Percentiles rank a stretch among this genome's conserved stretches.
These are phyloP conservation scores for Brachyhypopomus occidentalis DNA, from an alignment of 2,113 vertebrate genomes.

Conservation along the genomic window DNA sequence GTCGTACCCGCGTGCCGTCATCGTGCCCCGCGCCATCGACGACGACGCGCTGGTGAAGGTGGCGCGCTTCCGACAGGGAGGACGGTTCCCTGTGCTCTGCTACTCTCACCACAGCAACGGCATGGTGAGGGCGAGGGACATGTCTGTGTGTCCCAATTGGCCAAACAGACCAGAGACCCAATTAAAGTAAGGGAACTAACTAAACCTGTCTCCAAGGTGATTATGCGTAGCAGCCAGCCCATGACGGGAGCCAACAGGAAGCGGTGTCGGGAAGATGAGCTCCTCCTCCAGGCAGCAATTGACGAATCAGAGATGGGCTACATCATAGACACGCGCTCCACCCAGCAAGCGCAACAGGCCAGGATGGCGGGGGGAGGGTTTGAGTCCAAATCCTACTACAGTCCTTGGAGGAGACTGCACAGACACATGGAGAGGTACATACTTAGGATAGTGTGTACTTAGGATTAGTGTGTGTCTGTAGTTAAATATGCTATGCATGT, in stretches of 20 bases:
- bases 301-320: slow-evolving; percentile 69
- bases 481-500: neutral
- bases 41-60: slow-evolving; percentile 68
- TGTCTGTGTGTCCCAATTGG: no score
- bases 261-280: slow-evolving; percentile 79
- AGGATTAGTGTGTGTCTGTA: neutral
- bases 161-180: no score
- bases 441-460: no score
- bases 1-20: slow-evolving; percentile 73
- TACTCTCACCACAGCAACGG: slow-evolving; percentile 77
- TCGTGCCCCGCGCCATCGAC: slow-evolving; percentile 70
- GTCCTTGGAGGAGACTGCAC: slow-evolving; percentile 78
- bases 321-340: slow-evolving; percentile 78
- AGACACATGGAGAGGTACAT: slow-evolving; percentile 80
- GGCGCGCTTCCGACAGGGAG: slow-evolving; percentile 81
- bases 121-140: slow-evolving; percentile 68
- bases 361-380: slow-evolving; percentile 77
- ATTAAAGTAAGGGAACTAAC: no score
- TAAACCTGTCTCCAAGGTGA: slow-evolving; percentile 63
- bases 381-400: slow-evolving; percentile 79
- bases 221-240: slow-evolving; percentile 84
- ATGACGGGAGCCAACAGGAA: slow-evolving; percentile 79
- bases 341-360: slow-evolving; percentile 81
- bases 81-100: slow-evolving; percentile 81
- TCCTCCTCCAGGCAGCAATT: slow-evolving; percentile 68